A percentile compares a stretch with the other conserved stretches of the same genome.
Conservation (phyloP, 2,797 vertebrate species). For the Mus caroli region DNA sequence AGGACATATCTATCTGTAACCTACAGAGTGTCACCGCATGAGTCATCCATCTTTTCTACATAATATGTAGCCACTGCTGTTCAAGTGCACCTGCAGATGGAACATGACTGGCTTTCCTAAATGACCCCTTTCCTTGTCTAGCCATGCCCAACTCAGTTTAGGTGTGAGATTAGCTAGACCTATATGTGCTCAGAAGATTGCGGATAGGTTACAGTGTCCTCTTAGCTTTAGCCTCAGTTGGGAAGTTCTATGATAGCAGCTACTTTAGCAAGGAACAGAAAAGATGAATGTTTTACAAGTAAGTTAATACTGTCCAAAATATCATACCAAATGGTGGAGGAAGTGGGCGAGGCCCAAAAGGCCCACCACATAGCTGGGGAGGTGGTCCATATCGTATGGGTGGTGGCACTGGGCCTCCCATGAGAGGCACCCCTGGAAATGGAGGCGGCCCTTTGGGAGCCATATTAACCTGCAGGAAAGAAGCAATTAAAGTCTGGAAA, state of each 20-base stretch:
- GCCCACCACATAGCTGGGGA: conserved; percentile 78
- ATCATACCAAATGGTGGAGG: conserved; percentile 84
- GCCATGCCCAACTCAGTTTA: not conserved
- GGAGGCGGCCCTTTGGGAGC: conserved; percentile 91
- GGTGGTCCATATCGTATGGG: conserved; percentile 88
- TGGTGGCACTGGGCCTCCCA: conserved; percentile 84
- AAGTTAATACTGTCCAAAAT: not conserved
- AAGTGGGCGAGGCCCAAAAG: conserved; percentile 85
- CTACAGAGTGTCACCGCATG: not conserved
- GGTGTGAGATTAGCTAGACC: not conserved
- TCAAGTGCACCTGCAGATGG: not conserved
- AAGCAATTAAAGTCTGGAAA: conserved; percentile 21
- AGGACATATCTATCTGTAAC: not conserved
- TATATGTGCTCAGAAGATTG: not conserved
- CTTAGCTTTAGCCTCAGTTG: not conserved
- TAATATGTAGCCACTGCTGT: not conserved
- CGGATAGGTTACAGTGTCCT: not conserved
- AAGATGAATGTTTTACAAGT: not conserved
- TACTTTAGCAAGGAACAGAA: not conserved
- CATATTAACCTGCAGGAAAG: conserved; percentile 82
- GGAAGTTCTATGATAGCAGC: not conserved
- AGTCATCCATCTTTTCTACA: not conserved
- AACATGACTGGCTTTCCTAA: not conserved
- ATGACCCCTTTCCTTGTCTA: not conserved
- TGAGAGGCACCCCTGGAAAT: conserved; percentile 92